phyloP scores from a whole-genome alignment of 2,113 vertebrate genomes.

The Heloderma charlesbogerti region DNA sequence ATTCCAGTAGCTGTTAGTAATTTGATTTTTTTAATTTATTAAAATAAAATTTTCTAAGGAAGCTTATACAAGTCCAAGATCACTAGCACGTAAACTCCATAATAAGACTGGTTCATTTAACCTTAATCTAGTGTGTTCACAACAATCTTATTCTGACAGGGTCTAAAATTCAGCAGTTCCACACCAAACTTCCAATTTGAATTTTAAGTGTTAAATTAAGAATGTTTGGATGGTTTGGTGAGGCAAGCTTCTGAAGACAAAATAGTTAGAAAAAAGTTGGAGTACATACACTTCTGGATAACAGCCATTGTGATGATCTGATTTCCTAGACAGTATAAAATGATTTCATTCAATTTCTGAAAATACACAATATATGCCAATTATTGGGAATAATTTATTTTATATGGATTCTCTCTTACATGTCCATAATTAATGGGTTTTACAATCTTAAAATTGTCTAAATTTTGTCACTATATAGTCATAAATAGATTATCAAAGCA shows the following conservation, averaged over 20 bases:
- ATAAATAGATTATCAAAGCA: slow-evolving; percentile 33
- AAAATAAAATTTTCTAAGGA: not conserved
- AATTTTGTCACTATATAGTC: slow-evolving; percentile 28
- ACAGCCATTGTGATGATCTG: not conserved
- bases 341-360: not conserved
- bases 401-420: not conserved
- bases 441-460: not conserved
- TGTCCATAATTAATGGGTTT: not conserved
- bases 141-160: not conserved
- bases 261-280: not conserved
- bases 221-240: not conserved
- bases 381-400: not conserved
- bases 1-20: not conserved
- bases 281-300: not conserved
- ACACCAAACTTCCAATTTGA: not conserved
- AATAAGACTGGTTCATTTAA: not conserved
- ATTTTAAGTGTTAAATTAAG: not conserved
- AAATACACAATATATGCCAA: not conserved
- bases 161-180: not conserved
- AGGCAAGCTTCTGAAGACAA: not conserved
- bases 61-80: not conserved
- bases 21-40: not conserved
- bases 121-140: not conserved
- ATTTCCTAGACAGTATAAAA: not conserved
- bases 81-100: not conserved